Evolutionary conservation across 23 tunicate species (phyloP).

Genomic region (Diplosoma virens): DNA sequence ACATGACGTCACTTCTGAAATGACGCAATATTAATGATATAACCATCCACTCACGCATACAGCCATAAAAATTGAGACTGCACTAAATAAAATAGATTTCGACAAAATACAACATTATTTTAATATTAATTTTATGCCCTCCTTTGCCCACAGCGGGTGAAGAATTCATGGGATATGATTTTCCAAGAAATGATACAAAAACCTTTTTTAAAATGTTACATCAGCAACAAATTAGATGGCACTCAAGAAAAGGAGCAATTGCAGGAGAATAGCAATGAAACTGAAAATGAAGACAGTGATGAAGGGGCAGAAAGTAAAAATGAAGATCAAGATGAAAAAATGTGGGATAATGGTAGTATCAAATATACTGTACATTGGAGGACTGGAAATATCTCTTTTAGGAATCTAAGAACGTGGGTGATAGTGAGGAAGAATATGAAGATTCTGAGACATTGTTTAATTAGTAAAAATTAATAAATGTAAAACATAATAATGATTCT

Average conservation of each 20-base stretch:
- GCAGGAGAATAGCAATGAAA: constrained; percentile 16
- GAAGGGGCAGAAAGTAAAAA: neutral
- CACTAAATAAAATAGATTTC: too few species aligned
- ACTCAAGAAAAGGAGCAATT: neutral
- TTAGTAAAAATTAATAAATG: neutral
- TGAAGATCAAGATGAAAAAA: constrained; percentile 14
- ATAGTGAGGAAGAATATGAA: neutral
- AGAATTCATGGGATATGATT: constrained; percentile 7
- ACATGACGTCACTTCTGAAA: too few species aligned
- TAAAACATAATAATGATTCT: neutral
- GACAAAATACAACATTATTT: too few species aligned
- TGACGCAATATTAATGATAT: too few species aligned
- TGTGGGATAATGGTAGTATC: neutral
- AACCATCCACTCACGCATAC: too few species aligned
- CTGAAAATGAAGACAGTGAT: constrained; percentile 13
- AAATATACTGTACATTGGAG: neutral
- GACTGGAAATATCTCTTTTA: constrained; percentile 18
- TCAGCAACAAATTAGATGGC: constrained; percentile 15
- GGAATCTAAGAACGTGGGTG: neutral
- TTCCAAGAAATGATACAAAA: constrained; percentile 7
- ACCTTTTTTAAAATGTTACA: constrained; percentile 4
- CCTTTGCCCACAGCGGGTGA: constrained; percentile 31
- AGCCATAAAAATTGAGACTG: too few species aligned
- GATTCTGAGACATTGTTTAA: constrained; percentile 5
- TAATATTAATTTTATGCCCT: too few species aligned